phyloP scores from a whole-genome alignment of 1,140 invertebrate species.

The Drosophila kurseongensis region DNA sequence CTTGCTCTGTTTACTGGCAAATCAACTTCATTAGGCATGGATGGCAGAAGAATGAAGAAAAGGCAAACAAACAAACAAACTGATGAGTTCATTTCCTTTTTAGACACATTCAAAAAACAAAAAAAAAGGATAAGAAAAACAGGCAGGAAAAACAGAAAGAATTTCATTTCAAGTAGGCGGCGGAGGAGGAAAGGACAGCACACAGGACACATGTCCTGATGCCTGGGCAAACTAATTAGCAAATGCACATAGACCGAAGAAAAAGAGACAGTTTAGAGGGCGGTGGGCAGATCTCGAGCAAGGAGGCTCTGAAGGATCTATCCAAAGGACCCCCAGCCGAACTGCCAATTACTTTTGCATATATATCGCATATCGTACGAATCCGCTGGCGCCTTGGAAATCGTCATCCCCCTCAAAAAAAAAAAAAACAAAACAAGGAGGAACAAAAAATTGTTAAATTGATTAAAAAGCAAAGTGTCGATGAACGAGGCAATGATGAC shows the following conservation, averaged over 20 bases:
- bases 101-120: slow-evolving; percentile 44
- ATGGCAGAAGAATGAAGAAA: slow-evolving; percentile 31
- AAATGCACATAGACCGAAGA: slow-evolving; percentile 56
- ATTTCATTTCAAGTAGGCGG: slow-evolving; percentile 16
- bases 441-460: slow-evolving; percentile 78
- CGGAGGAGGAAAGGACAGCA: background rate
- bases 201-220: slow-evolving; percentile 43
- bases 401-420: background rate
- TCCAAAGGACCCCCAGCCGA: slow-evolving; percentile 23
- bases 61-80: slow-evolving; percentile 49
- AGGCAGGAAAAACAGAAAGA: slow-evolving; percentile 7
- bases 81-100: slow-evolving; percentile 80
- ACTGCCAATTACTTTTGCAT: slow-evolving; percentile 59
- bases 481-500: slow-evolving; percentile 82
- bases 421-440: slow-evolving; percentile 7
- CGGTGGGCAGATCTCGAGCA: slow-evolving; percentile 15
- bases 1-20: slow-evolving; percentile 22
- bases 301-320: slow-evolving; percentile 14
- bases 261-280: background rate
- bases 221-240: slow-evolving; percentile 78
- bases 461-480: slow-evolving; percentile 83
- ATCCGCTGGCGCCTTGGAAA: slow-evolving; percentile 31
- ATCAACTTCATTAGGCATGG: slow-evolving; percentile 69
- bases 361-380: background rate
- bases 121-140: background rate